A percentile compares a stretch with the other conserved stretches of the same genome.
phyloP scores from a whole-genome alignment of 2,797 vertebrate species.

The Chiroxiphia lanceolata region DNA sequence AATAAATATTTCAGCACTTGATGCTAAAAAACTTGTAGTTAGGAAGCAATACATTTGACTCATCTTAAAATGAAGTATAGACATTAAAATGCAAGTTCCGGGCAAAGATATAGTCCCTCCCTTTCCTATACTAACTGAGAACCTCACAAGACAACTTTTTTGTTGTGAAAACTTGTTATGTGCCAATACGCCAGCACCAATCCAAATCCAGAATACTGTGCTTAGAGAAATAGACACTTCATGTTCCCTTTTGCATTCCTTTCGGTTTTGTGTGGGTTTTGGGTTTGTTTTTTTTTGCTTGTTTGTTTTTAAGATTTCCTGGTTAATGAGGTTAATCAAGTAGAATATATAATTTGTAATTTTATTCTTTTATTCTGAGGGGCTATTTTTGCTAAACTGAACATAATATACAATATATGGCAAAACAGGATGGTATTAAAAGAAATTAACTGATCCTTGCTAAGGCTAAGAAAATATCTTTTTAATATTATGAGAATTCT shows the following conservation, averaged over 20 bases:
- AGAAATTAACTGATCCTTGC: background rate
- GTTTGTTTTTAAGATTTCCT: background rate
- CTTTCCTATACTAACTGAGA: background rate
- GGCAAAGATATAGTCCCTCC: background rate
- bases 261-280: background rate
- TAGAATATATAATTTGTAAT: background rate
- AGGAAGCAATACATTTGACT: background rate
- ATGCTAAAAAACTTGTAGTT: background rate
- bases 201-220: background rate
- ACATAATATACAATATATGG: background rate
- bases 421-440: background rate
- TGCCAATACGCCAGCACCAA: background rate
- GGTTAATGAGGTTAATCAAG: background rate
- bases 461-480: background rate
- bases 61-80: background rate
- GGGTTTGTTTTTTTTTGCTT: background rate
- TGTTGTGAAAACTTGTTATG: background rate
- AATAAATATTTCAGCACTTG: background rate
- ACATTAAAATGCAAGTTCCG: background rate
- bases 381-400: background rate
- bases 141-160: background rate
- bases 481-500: constrained; percentile 11
- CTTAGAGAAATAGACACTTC: background rate
- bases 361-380: background rate
- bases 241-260: background rate